Percentiles rank a stretch among this genome's conserved stretches.
Conservation (phyloP, 64 coral and sea anemone species). For the Anthopleura sola region DNA sequence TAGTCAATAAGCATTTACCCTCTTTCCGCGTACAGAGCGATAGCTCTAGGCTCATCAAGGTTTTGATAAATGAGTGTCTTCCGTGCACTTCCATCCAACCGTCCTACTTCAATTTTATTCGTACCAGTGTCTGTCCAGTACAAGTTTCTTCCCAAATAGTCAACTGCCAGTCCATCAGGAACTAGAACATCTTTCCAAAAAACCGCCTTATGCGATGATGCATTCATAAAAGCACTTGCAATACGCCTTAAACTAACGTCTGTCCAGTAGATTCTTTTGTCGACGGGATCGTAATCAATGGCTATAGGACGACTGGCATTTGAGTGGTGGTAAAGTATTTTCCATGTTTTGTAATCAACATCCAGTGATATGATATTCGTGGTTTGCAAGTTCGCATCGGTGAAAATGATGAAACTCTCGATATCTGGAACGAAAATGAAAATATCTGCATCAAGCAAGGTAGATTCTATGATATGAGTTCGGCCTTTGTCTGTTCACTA, state of each 20-base stretch:
- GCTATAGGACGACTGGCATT: constrained; percentile 43
- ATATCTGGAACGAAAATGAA: neutral
- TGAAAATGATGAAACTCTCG: constrained; percentile 35
- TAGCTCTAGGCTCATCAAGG: constrained; percentile 68
- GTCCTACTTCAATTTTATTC: constrained; percentile 61
- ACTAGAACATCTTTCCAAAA: constrained; percentile 8
- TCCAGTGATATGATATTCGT: constrained; percentile 28
- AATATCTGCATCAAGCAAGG: neutral
- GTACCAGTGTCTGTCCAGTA: constrained; percentile 71
- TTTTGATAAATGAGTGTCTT: constrained; percentile 44
- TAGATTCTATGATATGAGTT: no score
- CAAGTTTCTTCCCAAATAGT: constrained; percentile 38
- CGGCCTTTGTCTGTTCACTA: neutral
- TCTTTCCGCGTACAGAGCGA: constrained; percentile 47
- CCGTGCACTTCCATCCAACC: constrained; percentile 49
- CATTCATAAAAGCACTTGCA: constrained; percentile 48
- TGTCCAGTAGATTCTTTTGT: constrained; percentile 60
- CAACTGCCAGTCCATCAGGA: constrained; percentile 57
- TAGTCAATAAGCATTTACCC: no score
- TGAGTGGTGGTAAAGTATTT: constrained; percentile 15
- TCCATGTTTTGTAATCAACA: constrained; percentile 24
- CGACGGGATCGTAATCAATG: constrained; percentile 55
- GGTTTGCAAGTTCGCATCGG: constrained; percentile 31
- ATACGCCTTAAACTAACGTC: constrained; percentile 45
- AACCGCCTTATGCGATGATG: constrained; percentile 9